Conservation (phyloP, 2,797 vertebrate species). For the Erithacus rubecula region DNA sequence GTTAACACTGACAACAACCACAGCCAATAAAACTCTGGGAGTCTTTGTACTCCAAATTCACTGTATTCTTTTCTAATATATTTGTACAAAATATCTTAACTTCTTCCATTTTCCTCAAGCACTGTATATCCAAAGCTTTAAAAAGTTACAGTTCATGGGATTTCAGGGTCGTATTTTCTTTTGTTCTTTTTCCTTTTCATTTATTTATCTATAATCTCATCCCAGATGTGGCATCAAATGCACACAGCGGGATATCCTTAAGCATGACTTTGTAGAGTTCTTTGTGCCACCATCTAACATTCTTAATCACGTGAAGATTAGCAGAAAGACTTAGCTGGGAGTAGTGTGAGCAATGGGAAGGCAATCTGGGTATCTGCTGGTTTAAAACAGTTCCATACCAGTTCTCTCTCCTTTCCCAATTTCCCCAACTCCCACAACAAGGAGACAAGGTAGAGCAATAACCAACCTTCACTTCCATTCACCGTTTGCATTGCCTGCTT, state of each 20-base stretch:
- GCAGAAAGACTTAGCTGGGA: background rate
- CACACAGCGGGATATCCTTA: background rate
- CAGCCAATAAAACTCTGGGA: background rate
- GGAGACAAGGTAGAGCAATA: background rate
- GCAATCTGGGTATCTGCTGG: background rate
- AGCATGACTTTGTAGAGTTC: background rate
- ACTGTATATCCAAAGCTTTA: background rate
- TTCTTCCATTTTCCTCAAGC: background rate
- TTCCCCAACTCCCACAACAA: background rate
- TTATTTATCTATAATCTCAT: background rate
- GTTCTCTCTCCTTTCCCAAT: background rate
- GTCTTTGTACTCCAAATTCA: background rate
- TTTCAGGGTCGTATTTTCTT: background rate
- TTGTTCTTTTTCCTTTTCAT: background rate
- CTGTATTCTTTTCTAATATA: background rate
- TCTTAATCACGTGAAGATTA: background rate
- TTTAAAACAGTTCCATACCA: background rate
- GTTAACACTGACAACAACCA: background rate
- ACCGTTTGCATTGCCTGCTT: background rate
- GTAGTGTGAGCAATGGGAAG: background rate
- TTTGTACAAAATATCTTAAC: background rate
- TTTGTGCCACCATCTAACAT: background rate
- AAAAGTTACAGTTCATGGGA: background rate
- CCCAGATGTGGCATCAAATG: slow-evolving; percentile 18
- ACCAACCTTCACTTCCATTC: background rate